Conservation (phyloP, 2,888 invertebrate species). For the Slavum lentiscoides region DNA sequence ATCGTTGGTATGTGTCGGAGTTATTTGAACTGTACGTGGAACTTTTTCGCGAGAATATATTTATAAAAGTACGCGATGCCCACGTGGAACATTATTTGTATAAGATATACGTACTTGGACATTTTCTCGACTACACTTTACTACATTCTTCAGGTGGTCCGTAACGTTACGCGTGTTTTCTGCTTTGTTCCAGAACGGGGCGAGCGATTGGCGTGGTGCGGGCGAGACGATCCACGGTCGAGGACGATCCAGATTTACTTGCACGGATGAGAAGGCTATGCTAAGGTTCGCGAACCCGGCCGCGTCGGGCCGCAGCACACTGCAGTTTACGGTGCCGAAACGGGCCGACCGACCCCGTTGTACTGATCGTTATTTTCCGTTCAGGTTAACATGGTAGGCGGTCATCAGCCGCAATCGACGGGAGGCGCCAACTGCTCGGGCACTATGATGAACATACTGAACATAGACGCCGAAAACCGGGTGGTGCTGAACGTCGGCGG, state of each 20-base stretch:
- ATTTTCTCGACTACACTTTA: no score
- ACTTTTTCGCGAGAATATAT: no score
- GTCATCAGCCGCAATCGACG: slow-evolving; percentile 51
- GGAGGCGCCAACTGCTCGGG: slow-evolving; percentile 51
- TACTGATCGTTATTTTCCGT: slow-evolving; percentile 35
- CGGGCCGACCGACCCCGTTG: no score
- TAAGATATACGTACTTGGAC: no score
- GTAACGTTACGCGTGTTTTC: background rate
- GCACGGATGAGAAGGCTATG: slow-evolving; percentile 24
- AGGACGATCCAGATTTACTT: background rate
- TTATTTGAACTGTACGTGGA: no score
- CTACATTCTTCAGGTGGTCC: no score
- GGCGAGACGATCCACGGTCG: slow-evolving; percentile 6
- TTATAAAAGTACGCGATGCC: no score
- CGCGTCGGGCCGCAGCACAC: background rate
- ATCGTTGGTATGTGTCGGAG: no score
- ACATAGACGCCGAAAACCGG: slow-evolving; percentile 97
- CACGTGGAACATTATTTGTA: no score
- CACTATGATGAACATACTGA: slow-evolving; percentile 79
- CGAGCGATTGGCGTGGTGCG: background rate
- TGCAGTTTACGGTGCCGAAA: background rate
- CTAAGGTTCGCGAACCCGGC: slow-evolving; percentile 5
- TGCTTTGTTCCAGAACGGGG: slow-evolving; percentile 36
- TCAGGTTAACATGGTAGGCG: slow-evolving; percentile 52
- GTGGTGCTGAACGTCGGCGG: slow-evolving; percentile 98